Base-by-base conservation (phyloP, 2,797 vertebrate species). In the Champsocephalus esox region DNA sequence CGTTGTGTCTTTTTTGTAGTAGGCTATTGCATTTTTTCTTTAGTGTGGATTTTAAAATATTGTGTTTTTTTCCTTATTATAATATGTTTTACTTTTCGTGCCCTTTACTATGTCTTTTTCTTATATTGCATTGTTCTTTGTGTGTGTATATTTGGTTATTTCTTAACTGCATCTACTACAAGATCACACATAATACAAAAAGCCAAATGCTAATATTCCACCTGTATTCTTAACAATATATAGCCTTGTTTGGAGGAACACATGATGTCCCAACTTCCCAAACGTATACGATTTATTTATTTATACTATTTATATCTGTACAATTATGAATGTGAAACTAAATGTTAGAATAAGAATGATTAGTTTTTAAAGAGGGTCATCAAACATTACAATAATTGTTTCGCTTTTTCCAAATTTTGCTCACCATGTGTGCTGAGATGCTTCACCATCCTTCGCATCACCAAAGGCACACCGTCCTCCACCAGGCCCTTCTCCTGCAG, bases 401-500 rank as follows among this genome's bases (percentile, higher is more conserved):
- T 54, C 6, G 5, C 57, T 44, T 12, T 46, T 5, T 66, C 68
- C n/a, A 43, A 11, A n/a, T 17, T 57, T 68, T 61, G 32, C 94
- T 96, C 91, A 97, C 97, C 97, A 14, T 97, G 89, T 59, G 90
- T 82, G 51, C 87, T 77, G 34, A 98, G 93, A 86, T 96, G 95
- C 84, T 96, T 96, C 12, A 97, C 96, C 93, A 97, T 93, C 84
- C 85, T 94, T 81, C 91, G 87, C 72, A 98, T 90, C 84, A 96
- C 89, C 28, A 88, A 59, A 1, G 97, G 97, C 54, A 98, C 93
- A 5, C 96, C 96, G 0, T 96, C 93, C 75, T 93, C 91, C 89
- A 94, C 76, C 71, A 96, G 87, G 17, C 96, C 96, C 80, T 88
- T 94, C 66, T 94, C 92, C 43, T 85, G 89, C 70, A 97, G 91